phyloP scores from a whole-genome alignment of 2,888 invertebrate species.

The Helleia helle region DNA sequence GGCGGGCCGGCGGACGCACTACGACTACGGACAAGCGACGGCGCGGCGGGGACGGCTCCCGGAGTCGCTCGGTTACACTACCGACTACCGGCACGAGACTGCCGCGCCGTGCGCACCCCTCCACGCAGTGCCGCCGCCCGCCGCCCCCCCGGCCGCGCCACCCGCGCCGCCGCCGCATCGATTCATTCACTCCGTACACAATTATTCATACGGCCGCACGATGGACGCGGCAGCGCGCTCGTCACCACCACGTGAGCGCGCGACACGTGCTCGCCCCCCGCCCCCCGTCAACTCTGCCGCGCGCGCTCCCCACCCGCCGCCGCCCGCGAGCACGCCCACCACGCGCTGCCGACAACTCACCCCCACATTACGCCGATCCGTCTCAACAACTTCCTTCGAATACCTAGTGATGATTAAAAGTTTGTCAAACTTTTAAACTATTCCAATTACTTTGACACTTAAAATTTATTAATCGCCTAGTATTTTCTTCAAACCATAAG shows the following conservation, averaged over 20 bases:
- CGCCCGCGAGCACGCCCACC: slow-evolving; percentile 30
- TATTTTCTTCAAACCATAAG: too few relatives aligned
- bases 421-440: background rate
- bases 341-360: slow-evolving; percentile 31
- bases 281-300: slow-evolving; percentile 27
- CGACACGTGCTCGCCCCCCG: slow-evolving; percentile 54
- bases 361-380: slow-evolving; percentile 24
- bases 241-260: slow-evolving; percentile 64
- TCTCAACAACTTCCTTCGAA: background rate
- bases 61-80: slow-evolving; percentile 78
- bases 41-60: slow-evolving; percentile 76
- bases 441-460: background rate
- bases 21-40: slow-evolving; percentile 75
- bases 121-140: slow-evolving; percentile 53
- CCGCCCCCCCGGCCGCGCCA: slow-evolving; percentile 37
- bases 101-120: slow-evolving; percentile 52
- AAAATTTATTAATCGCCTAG: too few relatives aligned
- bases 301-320: slow-evolving; percentile 35
- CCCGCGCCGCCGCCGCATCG: slow-evolving; percentile 56
- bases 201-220: slow-evolving; percentile 69
- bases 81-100: slow-evolving; percentile 83
- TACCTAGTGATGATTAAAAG: background rate
- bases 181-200: slow-evolving; percentile 71
- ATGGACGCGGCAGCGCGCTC: slow-evolving; percentile 45
- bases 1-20: slow-evolving; percentile 63